Conservation (phyloP, 2,888 invertebrate genomes). For the Mycalesis mineus region DNA sequence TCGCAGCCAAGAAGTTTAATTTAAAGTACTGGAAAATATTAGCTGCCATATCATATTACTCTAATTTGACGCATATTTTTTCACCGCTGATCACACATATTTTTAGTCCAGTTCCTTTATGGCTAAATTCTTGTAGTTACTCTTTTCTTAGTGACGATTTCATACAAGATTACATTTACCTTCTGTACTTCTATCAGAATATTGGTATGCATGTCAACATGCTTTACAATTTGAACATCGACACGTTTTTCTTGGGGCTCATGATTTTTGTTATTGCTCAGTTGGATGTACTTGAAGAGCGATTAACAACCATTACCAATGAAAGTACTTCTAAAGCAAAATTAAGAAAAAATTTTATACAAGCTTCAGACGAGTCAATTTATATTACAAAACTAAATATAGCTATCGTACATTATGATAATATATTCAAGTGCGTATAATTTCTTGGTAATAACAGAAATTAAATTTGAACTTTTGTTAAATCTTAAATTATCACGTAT, state of each 20-base stretch:
- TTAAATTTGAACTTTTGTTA: not conserved
- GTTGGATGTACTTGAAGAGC: constrained; percentile 49
- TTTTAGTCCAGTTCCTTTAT: constrained; percentile 34
- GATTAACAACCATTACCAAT: constrained; percentile 42
- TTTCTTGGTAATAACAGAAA: not conserved
- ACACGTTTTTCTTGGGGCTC: constrained; percentile 51
- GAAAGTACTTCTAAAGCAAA: not conserved
- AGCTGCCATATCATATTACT: constrained; percentile 37
- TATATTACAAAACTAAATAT: constrained; percentile 38
- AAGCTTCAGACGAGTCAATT: constrained; percentile 23
- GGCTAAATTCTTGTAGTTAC: constrained; percentile 46
- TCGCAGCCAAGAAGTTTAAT: constrained; percentile 44
- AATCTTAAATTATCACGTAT: not conserved
- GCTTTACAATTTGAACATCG: constrained; percentile 47
- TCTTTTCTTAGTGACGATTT: constrained; percentile 45
- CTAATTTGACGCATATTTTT: constrained; percentile 37
- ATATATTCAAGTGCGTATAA: constrained; percentile 45
- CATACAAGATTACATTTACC: constrained; percentile 40
- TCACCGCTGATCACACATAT: constrained; percentile 42
- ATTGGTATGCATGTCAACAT: constrained; percentile 47
- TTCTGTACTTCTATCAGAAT: constrained; percentile 50
- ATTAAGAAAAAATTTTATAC: not conserved
- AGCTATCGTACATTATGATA: constrained; percentile 44
- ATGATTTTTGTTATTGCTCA: constrained; percentile 52
- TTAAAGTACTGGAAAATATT: constrained; percentile 45